Evolutionary conservation across 2,797 vertebrate species (phyloP), one percentile per base, ranked within the genome.

Genomic region (Hafferia zeledoni): DNA sequence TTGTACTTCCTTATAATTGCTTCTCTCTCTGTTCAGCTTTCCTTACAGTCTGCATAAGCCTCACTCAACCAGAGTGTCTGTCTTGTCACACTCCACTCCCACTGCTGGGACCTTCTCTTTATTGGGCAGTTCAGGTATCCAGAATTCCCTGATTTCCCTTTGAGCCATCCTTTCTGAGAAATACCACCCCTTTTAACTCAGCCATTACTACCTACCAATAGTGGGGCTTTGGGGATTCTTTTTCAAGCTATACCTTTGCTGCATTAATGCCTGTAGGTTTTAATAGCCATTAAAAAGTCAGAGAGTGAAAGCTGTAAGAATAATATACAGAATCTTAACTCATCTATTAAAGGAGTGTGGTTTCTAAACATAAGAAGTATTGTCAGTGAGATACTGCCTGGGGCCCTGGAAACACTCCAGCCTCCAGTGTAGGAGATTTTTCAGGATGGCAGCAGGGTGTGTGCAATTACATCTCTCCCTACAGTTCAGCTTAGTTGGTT

Each of bases 201-300:
- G 39, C 31, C 46, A 39, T 74, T 90, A 46, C 43, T n/a, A 74
- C 44, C 41, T 83, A 87, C 74, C 50, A 33, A 7, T 55, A 75
- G 72, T 3, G 91, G 41, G 69, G 44, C 63, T 89, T 75, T 55
- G 10, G 78, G 61, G 27, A 57, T 52, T 69, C 27, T 70, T 87
- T 91, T 90, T 79, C 16, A 83, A 90, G 61, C 37, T 80, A 55
- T 50, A 33, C 27, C 31, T 93, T 89, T 65, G 76, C 64, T 85
- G 60, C 64, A 49, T 80, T 50, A 15, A 94, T 88, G 33, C 31
- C 68, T 68, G 33, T 56, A 65, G 83, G 67, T 92, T 93, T 90
- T 92, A 91, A 91, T n/a, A 92, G 81, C 63, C 75, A 72, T 95
- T 94, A 93, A 84, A 69, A 78, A 94, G 71, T 77, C 78, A 41